Evolutionary conservation across 2,113 vertebrate genomes (phyloP).

Genomic region (Clinocottus analis): DNA sequence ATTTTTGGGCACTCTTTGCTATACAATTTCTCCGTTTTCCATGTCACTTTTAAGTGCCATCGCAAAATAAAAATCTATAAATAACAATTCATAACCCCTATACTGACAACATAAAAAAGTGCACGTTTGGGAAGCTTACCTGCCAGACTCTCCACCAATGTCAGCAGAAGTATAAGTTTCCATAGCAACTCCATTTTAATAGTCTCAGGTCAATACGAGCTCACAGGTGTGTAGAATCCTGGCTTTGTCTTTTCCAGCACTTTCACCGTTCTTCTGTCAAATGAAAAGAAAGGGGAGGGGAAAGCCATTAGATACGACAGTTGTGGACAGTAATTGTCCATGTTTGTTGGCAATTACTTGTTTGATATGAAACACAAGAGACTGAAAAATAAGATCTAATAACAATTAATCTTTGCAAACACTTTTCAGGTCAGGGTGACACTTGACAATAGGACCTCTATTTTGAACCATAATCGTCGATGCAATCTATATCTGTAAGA

Average conservation of each 20-base stretch:
- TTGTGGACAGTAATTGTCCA: constrained; percentile 9
- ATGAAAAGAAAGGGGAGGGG: constrained; percentile 50
- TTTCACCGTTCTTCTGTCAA: constrained; percentile 81
- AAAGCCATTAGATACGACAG: constrained; percentile 44
- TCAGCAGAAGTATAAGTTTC: constrained; percentile 92
- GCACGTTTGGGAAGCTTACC: constrained; percentile 83
- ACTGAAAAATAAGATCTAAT: background rate
- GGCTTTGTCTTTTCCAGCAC: constrained; percentile 76
- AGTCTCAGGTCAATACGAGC: constrained; percentile 81
- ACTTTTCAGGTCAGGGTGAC: background rate
- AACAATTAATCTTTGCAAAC: constrained; percentile 8
- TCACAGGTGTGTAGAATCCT: constrained; percentile 74
- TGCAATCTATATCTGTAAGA: background rate
- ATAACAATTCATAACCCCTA: constrained; percentile 38
- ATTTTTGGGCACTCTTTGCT: background rate
- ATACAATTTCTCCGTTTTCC: constrained; percentile 26
- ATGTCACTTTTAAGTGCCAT: constrained; percentile 13
- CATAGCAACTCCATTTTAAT: constrained; percentile 97
- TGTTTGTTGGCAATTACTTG: constrained; percentile 28
- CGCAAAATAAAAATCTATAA: constrained; percentile 22
- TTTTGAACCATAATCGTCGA: background rate
- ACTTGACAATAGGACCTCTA: background rate
- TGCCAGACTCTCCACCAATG: constrained; percentile 89
- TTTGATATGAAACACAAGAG: constrained; percentile 17
- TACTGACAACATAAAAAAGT: constrained; percentile 39